phyloP scores from a whole-genome alignment of 2,797 vertebrate species.

The Spheniscus humboldti region DNA sequence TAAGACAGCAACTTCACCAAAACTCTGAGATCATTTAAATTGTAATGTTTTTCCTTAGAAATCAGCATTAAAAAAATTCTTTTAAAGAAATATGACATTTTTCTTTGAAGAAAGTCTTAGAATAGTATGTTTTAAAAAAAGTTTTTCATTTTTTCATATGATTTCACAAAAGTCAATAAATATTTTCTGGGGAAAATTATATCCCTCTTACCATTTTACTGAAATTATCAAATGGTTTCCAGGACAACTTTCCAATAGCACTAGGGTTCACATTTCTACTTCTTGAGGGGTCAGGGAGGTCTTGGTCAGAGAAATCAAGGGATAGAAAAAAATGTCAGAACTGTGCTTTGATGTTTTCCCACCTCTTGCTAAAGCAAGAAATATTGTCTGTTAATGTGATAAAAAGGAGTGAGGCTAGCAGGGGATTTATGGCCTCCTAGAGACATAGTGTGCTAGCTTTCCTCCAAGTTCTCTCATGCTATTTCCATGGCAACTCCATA shows the following conservation, averaged over 20 bases:
- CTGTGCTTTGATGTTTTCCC: conserved; percentile 40
- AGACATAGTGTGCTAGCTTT: conserved; percentile 28
- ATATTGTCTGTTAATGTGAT: conserved; percentile 27
- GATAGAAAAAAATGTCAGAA: conserved; percentile 13
- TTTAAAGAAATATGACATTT: not conserved
- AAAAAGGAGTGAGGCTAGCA: conserved; percentile 39
- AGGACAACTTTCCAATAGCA: not conserved
- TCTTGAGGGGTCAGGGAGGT: not conserved
- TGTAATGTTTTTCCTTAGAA: not conserved
- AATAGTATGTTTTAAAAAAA: not conserved
- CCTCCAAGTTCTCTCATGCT: conserved; percentile 49
- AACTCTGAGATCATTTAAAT: not conserved
- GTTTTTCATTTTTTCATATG: not conserved
- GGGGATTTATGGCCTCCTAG: conserved; percentile 40
- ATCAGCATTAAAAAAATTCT: not conserved
- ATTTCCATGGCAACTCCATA: conserved; percentile 64
- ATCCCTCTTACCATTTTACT: not conserved
- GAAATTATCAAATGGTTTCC: conserved; percentile 5
- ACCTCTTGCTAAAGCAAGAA: conserved; percentile 27
- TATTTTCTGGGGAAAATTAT: not conserved
- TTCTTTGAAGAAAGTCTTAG: not conserved
- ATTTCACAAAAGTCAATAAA: not conserved
- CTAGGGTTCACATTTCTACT: not conserved
- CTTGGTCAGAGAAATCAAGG: conserved; percentile 10
- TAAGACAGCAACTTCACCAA: not conserved